phyloP scores from a whole-genome alignment of 1,140 invertebrate species.

The Pseudachorutes palmiensis region DNA sequence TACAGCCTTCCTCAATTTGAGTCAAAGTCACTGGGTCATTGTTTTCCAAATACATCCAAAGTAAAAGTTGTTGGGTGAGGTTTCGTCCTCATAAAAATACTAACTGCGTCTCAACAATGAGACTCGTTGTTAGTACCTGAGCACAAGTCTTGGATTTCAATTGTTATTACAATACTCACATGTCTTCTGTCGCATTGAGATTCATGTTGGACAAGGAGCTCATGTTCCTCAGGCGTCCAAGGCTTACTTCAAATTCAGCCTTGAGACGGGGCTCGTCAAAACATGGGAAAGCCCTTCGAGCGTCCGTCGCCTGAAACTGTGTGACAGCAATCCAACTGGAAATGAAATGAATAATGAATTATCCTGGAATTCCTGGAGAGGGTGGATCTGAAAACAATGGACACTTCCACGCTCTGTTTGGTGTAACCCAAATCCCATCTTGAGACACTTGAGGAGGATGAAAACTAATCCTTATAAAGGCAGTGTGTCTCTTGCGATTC shows the following conservation, averaged over 20 bases:
- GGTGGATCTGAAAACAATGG: no score
- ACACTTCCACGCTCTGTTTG: no score
- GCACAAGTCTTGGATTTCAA: not conserved
- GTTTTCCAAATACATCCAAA: no score
- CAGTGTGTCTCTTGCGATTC: no score
- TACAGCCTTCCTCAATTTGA: no score
- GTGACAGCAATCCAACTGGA: slow-evolving; percentile 70
- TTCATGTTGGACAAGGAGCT: slow-evolving; percentile 78
- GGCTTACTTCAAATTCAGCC: slow-evolving; percentile 47
- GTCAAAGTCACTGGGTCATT: no score
- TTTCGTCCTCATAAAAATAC: not conserved
- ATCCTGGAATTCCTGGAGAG: no score
- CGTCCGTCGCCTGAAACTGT: slow-evolving; percentile 86
- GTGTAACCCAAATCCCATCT: no score
- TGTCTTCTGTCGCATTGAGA: slow-evolving; percentile 41
- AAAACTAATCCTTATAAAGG: no score
- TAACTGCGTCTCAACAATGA: not conserved
- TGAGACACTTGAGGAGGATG: no score
- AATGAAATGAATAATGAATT: no score
- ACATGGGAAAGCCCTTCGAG: slow-evolving; percentile 61
- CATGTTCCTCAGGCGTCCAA: slow-evolving; percentile 55
- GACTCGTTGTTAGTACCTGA: not conserved
- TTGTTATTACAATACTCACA: slow-evolving; percentile 44
- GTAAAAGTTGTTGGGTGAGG: not conserved
- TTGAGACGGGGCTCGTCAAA: slow-evolving; percentile 59